Conservation (phyloP, 2,888 invertebrate genomes). For the Diloba caeruleocephala region DNA sequence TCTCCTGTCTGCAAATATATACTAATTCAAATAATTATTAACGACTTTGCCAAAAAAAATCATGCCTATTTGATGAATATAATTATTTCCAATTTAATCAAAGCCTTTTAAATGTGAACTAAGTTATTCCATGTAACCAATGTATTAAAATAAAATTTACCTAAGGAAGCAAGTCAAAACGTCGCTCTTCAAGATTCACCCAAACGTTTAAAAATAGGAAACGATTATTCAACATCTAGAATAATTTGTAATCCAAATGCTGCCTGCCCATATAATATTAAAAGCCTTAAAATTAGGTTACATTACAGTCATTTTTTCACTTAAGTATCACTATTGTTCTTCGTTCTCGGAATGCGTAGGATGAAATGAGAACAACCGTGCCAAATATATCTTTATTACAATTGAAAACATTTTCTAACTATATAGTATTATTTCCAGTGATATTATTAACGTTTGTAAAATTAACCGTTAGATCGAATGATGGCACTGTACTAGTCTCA, state of each 20-base stretch:
- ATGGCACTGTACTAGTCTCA: not conserved
- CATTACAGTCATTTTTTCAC: not conserved
- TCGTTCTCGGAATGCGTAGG: not conserved
- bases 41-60: too few relatives aligned
- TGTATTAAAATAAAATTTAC: too few relatives aligned
- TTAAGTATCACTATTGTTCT: not conserved
- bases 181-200: too few relatives aligned
- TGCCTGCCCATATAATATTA: not conserved
- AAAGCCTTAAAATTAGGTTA: not conserved
- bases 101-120: too few relatives aligned
- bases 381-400: slow-evolving; percentile 30
- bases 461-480: slow-evolving; percentile 5
- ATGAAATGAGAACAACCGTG: slow-evolving; percentile 1
- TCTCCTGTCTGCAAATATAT: too few relatives aligned
- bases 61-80: too few relatives aligned
- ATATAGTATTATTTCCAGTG: slow-evolving; percentile 6
- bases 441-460: not conserved
- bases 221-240: too few relatives aligned
- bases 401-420: slow-evolving; percentile 7
- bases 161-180: too few relatives aligned
- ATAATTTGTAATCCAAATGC: not conserved
- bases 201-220: too few relatives aligned
- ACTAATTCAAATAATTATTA: too few relatives aligned
- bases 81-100: too few relatives aligned
- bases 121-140: too few relatives aligned